Evolutionary conservation across 2,113 vertebrate species (phyloP), one percentile per base, ranked within the genome.

Genomic region (Plotosus lineatus): DNA sequence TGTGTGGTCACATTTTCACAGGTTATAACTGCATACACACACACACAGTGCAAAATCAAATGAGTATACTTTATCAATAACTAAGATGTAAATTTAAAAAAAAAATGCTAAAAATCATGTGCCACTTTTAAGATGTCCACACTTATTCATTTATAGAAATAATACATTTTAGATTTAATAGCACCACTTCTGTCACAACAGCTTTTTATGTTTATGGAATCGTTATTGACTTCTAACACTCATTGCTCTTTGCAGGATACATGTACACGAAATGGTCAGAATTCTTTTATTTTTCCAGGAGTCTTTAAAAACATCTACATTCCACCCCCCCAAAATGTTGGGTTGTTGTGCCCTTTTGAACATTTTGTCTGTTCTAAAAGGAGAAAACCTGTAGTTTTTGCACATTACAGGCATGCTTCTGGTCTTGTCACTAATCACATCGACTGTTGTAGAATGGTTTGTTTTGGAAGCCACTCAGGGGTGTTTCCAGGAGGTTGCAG

Each of bases 101-200:
- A 23, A 36, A 55, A 81, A 87, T 38, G 3, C 21, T 21, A 33
- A 81, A 83, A 84, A 83, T 77, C 81, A 84, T 77, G 87, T 90
- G 86, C 81, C 86, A 77, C 79, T 75, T 84, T 87, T 82, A 84
- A 86, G 80, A 88, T 85, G 83, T 85, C 90, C 87, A 81, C 93
- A 91, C 93, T 93, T 93, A 92, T 88, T 87, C 91, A 88, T 42
- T 21, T 50, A 21, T 92, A 88, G 87, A 89, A 90, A 87, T 92
- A 90, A 92, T 90, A 93, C 93, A 92, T 93, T 93, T 92, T 92
- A 92, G 91, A 69, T 85, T 84, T 89, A 85, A 88, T 89, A 87
- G 85, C 89, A 92, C 92, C 93, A 93, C 91, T 92, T 90, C 92
- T 92, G 92, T 93, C 91, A 91, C 91, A 92, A 88, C 88, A 84